Base-by-base conservation (phyloP, 2,797 vertebrate genomes). In the Tragelaphus oryx region DNA sequence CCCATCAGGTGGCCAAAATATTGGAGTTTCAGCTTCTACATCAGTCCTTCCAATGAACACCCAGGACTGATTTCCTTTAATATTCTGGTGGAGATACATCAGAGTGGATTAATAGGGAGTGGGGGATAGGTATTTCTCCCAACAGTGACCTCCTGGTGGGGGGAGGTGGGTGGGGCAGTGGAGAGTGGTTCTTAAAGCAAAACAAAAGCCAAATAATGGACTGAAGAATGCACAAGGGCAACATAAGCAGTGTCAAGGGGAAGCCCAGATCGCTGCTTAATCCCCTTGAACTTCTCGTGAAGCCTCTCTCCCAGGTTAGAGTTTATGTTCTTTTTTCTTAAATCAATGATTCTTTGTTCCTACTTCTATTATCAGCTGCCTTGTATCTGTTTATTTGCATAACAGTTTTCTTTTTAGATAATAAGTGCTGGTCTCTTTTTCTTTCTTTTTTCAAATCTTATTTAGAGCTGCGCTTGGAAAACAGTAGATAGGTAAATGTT, bases 391-490 rank as follows among this genome's bases (percentile, higher is more conserved):
- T 65, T 28, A 37, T 79, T 59, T 79, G n/a, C 52, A 30, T 55
- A 22, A 52, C 20, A 60, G 9, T 59, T 83, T 93, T 60, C 46
- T 87, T 57, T 60, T 41, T 50, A 80, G 30, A 50, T 14, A 71
- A 20, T 33, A 94, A 68, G 4, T 11, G 18, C 33, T 68, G 80
- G 12, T 30, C 5, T 8, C 26, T 79, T 76, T 88, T 85, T 75
- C 33, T 59, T 59, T 48, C 12, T 48, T 68, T 68, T 68, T 65
- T 20, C 10, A 10, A 33, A 24, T 68, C 57, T 6, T 50, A n/a
- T 81, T 92, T 57, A 82, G 26, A n/a, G 20, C n/a, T 92, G 24
- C 22, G 4, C 48, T 93, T 89, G 41, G 82, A 60, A 95, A 96
- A 91, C 26, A 33, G 54, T 41, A 75, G 50, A 59, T 37, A 75